These are phyloP conservation scores for Celastrina argiolus DNA, from an alignment of 2,888 invertebrate species.

Conservation along the genomic window DNA sequence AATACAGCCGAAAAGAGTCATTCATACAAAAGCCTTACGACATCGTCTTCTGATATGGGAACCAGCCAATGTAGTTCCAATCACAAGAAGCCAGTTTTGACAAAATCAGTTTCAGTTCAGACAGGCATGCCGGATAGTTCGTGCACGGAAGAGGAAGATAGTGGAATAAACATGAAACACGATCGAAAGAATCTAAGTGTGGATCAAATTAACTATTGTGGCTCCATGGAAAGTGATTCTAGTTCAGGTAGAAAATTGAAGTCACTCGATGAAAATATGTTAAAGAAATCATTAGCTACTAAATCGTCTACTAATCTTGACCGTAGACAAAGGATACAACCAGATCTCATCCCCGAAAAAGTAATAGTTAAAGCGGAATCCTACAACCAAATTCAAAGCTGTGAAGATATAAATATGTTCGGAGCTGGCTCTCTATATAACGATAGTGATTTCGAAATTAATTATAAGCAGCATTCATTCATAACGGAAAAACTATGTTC, in stretches of 20 bases:
- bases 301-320: slow-evolving; percentile 70
- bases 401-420: slow-evolving; percentile 76
- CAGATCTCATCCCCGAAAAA: slow-evolving; percentile 72
- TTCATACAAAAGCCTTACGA: slow-evolving; percentile 72
- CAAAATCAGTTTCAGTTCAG: slow-evolving; percentile 74
- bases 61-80: slow-evolving; percentile 71
- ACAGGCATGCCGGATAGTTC: slow-evolving; percentile 72
- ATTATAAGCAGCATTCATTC: slow-evolving; percentile 79
- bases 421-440: slow-evolving; percentile 76
- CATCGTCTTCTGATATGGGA: slow-evolving; percentile 75
- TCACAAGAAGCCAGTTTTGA: slow-evolving; percentile 69
- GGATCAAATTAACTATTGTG: slow-evolving; percentile 73
- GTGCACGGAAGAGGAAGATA: slow-evolving; percentile 59
- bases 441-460: slow-evolving; percentile 75
- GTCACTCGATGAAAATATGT: slow-evolving; percentile 71
- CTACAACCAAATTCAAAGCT: slow-evolving; percentile 73
- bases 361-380: slow-evolving; percentile 71
- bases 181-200: slow-evolving; percentile 71
- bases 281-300: slow-evolving; percentile 65
- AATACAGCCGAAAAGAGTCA: slow-evolving; percentile 71
- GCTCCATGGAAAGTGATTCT: slow-evolving; percentile 72
- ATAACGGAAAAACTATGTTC: slow-evolving; percentile 84
- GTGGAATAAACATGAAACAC: slow-evolving; percentile 67
- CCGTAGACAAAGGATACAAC: slow-evolving; percentile 72
- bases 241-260: slow-evolving; percentile 71